phyloP scores from a whole-genome alignment of 2,888 invertebrate genomes.

The Pheosia gnoma region DNA sequence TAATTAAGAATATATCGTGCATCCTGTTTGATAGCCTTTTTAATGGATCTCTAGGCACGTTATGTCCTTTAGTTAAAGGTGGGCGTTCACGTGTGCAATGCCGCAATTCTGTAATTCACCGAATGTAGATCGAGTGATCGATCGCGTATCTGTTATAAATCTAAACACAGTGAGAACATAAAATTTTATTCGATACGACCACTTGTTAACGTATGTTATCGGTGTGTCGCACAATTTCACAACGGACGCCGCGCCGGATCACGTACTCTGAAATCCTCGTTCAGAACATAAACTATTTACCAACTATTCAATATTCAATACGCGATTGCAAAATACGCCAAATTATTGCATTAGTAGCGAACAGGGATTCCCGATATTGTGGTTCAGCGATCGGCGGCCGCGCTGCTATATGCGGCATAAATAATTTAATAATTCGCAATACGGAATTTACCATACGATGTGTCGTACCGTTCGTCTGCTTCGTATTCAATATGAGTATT shows the following conservation, averaged over 20 bases:
- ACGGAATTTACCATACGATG: conserved; percentile 82
- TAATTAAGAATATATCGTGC: not conserved
- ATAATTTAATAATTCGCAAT: conserved; percentile 85
- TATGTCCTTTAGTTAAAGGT: conserved; percentile 3
- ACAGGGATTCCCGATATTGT: conserved; percentile 84
- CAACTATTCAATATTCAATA: conserved; percentile 82
- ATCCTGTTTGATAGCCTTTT: not conserved
- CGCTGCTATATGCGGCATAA: conserved; percentile 82
- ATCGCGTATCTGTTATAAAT: conserved; percentile 65
- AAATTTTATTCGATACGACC: conserved; percentile 71
- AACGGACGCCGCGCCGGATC: conserved; percentile 70
- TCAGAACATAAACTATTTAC: conserved; percentile 83
- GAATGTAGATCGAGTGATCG: conserved; percentile 53
- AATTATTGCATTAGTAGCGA: conserved; percentile 84
- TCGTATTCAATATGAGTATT: conserved; percentile 84
- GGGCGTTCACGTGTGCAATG: conserved; percentile 7
- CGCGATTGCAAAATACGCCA: conserved; percentile 84
- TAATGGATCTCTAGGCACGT: not conserved
- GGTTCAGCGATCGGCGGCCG: conserved; percentile 78
- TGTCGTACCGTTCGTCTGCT: conserved; percentile 81
- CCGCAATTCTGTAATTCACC: conserved; percentile 28
- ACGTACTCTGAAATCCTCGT: conserved; percentile 80
- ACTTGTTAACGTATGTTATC: conserved; percentile 77
- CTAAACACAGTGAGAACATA: conserved; percentile 71
- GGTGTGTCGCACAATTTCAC: conserved; percentile 76